Base-by-base conservation (phyloP, 2,113 vertebrate species). In the Rhinichthys klamathensis region DNA sequence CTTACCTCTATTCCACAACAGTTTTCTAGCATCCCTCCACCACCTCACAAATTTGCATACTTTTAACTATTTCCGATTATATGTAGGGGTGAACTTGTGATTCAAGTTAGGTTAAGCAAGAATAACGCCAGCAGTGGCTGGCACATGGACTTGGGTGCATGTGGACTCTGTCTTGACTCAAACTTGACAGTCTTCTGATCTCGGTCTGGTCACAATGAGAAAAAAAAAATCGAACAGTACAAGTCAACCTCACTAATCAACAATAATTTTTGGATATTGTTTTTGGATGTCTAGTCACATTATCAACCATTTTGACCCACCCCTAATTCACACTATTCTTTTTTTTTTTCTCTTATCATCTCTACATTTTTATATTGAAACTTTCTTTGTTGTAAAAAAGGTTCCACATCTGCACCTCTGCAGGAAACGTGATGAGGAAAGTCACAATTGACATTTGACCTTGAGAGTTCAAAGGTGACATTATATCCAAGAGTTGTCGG, bases 401-500 rank as follows among this genome's bases (percentile, higher is more conserved):
- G 0, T 21, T 21, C 4, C 16, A 49, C 72, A 75, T 75, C 25
- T 63, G 25, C 30, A 63, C 6, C 11, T 58, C 4, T 25, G 23
- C 11, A 6, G 51, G 27, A 77, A 86, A 18, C 21, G 25, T 61
- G 77, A 86, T 21, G 49, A 86, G 58, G 44, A 51, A 76, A 74
- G 51, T 69, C 3, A 6, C 54, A 44, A 49, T 77, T 82, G 30
- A 27, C 51, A 15, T 49, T 81, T 38, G 16, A 58, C 35, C 30
- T 75, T 73, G 60, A 87, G n/a, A 25, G 21, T 51, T 56, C 79
- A 41, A 4, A 10, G 54, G 82, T 77, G 67, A 90, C 73, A 80
- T 23, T 75, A 67, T 35, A 74, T 73, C 27, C 87, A 87, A 90
- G 85, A 85, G 75, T 21, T 58, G 80, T 35, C 65, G 85, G 82